phyloP scores from a whole-genome alignment of 2,113 vertebrate genomes.

The Pseudonaja textilis region DNA sequence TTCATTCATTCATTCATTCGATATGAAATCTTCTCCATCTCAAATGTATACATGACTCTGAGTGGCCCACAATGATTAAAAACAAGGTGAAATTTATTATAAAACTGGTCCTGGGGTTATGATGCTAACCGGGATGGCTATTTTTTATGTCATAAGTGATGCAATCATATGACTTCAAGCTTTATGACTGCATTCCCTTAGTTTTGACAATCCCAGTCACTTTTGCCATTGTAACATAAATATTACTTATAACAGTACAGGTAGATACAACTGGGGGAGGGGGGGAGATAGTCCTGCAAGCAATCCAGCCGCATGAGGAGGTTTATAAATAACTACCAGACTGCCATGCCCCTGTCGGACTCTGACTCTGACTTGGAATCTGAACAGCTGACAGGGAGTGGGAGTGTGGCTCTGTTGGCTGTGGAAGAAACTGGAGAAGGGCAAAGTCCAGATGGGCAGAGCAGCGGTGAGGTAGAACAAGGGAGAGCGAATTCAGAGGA shows the following conservation, averaged over 20 bases:
- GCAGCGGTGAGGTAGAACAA: too few relatives aligned
- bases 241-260: background rate
- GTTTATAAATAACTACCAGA: background rate
- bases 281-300: background rate
- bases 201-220: background rate
- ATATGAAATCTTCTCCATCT: background rate
- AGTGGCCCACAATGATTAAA: background rate
- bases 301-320: background rate
- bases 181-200: background rate
- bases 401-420: too few relatives aligned
- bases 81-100: background rate
- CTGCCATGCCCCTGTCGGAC: too few relatives aligned
- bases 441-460: too few relatives aligned
- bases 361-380: too few relatives aligned
- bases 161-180: background rate
- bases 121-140: fast-evolving
- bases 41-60: background rate
- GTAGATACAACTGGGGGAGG: background rate
- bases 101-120: background rate
- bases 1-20: too few relatives aligned
- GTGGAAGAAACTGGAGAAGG: too few relatives aligned
- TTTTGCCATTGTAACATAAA: background rate
- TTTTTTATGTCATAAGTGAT: background rate
- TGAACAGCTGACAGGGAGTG: too few relatives aligned
- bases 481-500: too few relatives aligned